Evolutionary conservation across 1,140 invertebrate species (phyloP).

Genomic region (Anthonomus grandis): DNA sequence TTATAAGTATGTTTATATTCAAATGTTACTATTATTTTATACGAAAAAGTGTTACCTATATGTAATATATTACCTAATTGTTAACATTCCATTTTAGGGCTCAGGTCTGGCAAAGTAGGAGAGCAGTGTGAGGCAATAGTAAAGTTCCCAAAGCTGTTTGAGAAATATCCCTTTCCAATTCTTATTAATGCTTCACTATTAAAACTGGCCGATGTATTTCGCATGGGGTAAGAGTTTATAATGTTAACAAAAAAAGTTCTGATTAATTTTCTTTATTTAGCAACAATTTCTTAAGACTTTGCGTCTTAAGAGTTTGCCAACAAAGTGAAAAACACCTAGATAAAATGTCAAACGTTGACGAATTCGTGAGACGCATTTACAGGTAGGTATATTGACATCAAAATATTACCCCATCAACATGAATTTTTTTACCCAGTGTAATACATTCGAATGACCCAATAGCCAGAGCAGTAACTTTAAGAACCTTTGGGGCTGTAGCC

Average conservation of each 20-base stretch:
- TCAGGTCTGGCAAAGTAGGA: constrained; percentile 84
- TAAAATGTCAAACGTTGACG: constrained; percentile 95
- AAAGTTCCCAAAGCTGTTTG: constrained; percentile 88
- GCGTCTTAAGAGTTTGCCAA: constrained; percentile 91
- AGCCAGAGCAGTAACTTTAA: constrained; percentile 83
- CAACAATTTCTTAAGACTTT: constrained; percentile 87
- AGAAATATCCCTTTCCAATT: constrained; percentile 97
- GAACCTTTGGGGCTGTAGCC: constrained; percentile 88
- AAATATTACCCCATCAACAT: background rate
- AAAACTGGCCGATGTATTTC: constrained; percentile 92
- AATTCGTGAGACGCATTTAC: constrained; percentile 90
- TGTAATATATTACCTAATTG: too few relatives aligned
- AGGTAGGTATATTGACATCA: constrained; percentile 5
- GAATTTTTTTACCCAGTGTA: constrained; percentile 65
- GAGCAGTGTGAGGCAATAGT: constrained; percentile 97
- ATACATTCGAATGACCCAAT: constrained; percentile 97
- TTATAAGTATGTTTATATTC: too few relatives aligned
- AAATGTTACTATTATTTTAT: too few relatives aligned
- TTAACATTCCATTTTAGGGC: constrained; percentile 63
- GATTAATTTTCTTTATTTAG: constrained; percentile 43
- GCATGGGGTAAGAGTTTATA: constrained; percentile 63
- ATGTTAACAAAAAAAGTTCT: background rate
- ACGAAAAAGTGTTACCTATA: too few relatives aligned
- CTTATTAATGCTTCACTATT: constrained; percentile 94
- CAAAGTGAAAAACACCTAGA: constrained; percentile 95